Conservation (phyloP, 2,888 invertebrate genomes). For the Ophioninae sp. region DNA sequence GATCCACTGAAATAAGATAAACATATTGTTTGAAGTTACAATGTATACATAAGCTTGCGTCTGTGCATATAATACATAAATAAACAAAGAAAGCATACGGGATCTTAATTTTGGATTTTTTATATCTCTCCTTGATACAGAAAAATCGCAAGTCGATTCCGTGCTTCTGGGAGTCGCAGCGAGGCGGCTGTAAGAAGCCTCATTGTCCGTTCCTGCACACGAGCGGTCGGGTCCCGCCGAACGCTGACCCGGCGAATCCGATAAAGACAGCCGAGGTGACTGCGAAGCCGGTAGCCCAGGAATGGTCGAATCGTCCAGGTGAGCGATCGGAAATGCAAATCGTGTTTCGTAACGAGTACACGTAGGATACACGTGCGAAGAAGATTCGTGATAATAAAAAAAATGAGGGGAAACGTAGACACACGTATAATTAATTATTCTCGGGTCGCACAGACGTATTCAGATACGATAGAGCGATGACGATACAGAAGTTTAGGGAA, state of each 20-base stretch:
- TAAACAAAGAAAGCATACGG: background rate
- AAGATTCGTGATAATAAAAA: background rate
- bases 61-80: slow-evolving; percentile 6
- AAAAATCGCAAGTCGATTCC: slow-evolving; percentile 92
- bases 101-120: background rate
- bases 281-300: slow-evolving; percentile 75
- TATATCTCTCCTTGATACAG: slow-evolving; percentile 79
- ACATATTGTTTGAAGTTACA: background rate
- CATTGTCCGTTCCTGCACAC: slow-evolving; percentile 92
- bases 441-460: background rate
- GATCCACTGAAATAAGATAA: background rate
- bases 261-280: slow-evolving; percentile 71
- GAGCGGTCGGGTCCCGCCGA: slow-evolving; percentile 66
- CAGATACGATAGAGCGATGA: background rate
- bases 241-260: slow-evolving; percentile 69
- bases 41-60: background rate
- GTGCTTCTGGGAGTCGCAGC: slow-evolving; percentile 94
- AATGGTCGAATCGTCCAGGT: slow-evolving; percentile 79
- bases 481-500: background rate
- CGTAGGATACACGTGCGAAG: background rate
- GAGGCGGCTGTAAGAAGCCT: slow-evolving; percentile 91
- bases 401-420: background rate
- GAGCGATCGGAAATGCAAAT: slow-evolving; percentile 36
- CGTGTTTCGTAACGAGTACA: background rate
- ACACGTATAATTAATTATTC: background rate